These are phyloP conservation scores for Triops longicaudatus DNA, from an alignment of 1,140 invertebrate genomes.

Conservation along the genomic window DNA sequence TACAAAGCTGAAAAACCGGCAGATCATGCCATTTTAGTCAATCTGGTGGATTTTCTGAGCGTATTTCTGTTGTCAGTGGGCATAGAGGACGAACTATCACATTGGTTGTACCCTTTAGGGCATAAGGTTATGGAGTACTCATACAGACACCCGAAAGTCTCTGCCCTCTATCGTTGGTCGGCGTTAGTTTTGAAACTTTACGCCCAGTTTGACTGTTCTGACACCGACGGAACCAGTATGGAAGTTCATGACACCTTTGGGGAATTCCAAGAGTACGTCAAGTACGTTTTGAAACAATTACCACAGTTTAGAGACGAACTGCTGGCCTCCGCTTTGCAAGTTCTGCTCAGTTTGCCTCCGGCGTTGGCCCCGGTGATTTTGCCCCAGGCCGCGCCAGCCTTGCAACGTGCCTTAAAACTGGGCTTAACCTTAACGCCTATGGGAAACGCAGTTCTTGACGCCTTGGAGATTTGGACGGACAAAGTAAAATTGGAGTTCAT, in stretches of 20 bases:
- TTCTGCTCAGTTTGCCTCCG: background rate
- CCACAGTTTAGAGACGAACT: slow-evolving; percentile 1
- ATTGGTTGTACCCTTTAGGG: background rate
- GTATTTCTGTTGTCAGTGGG: background rate
- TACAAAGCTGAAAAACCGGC: background rate
- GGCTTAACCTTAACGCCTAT: background rate
- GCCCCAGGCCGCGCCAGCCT: background rate
- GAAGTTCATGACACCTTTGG: background rate
- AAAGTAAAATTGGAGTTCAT: background rate
- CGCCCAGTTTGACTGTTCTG: background rate
- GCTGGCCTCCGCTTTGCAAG: background rate
- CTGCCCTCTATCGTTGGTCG: background rate
- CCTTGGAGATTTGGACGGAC: background rate
- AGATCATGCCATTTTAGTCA: background rate
- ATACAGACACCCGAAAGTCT: background rate
- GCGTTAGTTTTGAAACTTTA: background rate
- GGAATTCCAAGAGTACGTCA: background rate
- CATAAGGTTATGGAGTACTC: background rate
- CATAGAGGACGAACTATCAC: background rate
- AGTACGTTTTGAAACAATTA: background rate
- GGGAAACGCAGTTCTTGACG: background rate
- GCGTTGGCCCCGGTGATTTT: background rate
- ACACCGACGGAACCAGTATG: background rate
- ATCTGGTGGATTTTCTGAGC: background rate
- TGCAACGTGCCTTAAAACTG: background rate